Base-by-base conservation (phyloP, 2,797 vertebrate species). In the Margarornis squamiger region DNA sequence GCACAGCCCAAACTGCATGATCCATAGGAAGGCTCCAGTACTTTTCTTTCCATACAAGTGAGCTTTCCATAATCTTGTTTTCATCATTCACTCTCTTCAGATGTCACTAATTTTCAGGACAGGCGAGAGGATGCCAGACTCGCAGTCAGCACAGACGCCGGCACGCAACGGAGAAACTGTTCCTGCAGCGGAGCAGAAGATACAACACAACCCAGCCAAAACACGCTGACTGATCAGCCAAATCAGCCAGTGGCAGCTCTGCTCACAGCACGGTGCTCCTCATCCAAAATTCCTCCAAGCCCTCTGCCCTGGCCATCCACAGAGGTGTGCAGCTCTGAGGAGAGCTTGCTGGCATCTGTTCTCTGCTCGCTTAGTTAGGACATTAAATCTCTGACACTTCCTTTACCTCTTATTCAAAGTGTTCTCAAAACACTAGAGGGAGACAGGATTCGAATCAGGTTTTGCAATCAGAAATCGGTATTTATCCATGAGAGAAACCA, bases 101-200 rank as follows among this genome's bases (percentile, higher is more conserved):
- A 93, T 95, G 91, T 96, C 96, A 85, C 90, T 87, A 62, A 94
- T 96, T 97, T 92, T 61, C 95, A 86, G 88, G 93, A 71, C 16
- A 67, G 80, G 86, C 55, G 7, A 79, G 76, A 88, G 85, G 92
- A 65, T 92, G 91, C 93, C 94, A 93, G 86, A 84, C 77, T 81
- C 11, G 0, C 76, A 66, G 38, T 8, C 74, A 82, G 88, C 67
- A 24, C 74, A 84, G 95, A 57, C 2, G 30, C 73, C 79, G 2
- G 86, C 94, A 97, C 59, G 74, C 94, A 93, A 88, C 0, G 1
- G 81, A 96, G 84, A 87, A 91, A 45, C 77, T 32, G 5, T 36
- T 55, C 67, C 74, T 75, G 46, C 71, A 55, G 84, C 2, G 3
- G 79, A 89, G 85, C 68, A 75, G 79, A 36, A 86, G 82, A 88